Percentiles rank a stretch among this genome's conserved stretches.
Evolutionary conservation across 2,113 vertebrate genomes (phyloP).

Genomic region (Caretta caretta): DNA sequence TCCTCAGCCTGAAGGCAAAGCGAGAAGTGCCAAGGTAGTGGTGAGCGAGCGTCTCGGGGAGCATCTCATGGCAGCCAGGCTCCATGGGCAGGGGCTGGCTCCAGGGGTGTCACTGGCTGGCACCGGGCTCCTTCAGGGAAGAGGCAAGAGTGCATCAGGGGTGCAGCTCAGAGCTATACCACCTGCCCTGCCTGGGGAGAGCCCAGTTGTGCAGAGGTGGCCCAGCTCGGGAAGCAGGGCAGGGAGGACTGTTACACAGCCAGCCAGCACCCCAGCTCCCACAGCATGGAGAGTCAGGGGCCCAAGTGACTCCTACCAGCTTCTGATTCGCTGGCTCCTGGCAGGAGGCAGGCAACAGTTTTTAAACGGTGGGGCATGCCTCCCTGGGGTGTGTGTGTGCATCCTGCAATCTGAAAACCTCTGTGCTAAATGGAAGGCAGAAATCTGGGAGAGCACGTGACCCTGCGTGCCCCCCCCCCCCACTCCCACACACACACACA

Average conservation of each 20-base stretch:
- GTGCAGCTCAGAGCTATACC: background rate
- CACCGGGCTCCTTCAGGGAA: background rate
- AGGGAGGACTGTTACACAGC: background rate
- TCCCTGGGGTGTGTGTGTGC: background rate
- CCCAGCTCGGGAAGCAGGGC: background rate
- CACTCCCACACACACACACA: fast-evolving
- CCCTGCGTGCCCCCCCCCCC: too few relatives aligned
- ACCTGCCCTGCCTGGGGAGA: background rate
- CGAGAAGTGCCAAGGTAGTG: background rate
- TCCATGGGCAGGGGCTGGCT: background rate
- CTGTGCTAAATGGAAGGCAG: background rate
- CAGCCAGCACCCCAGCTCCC: background rate
- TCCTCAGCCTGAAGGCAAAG: too few relatives aligned
- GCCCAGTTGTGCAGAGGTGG: background rate
- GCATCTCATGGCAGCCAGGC: too few relatives aligned
- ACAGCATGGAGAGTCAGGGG: background rate
- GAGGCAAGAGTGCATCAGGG: background rate
- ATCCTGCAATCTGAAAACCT: background rate
- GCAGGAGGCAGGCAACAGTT: background rate
- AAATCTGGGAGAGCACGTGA: background rate
- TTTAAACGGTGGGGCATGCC: background rate
- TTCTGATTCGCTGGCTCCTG: background rate
- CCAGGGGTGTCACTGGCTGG: background rate
- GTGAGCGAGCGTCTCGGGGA: too few relatives aligned
- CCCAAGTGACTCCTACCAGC: too few relatives aligned